Conservation (phyloP, 2,888 invertebrate species). For the Dynastes hyllus region DNA sequence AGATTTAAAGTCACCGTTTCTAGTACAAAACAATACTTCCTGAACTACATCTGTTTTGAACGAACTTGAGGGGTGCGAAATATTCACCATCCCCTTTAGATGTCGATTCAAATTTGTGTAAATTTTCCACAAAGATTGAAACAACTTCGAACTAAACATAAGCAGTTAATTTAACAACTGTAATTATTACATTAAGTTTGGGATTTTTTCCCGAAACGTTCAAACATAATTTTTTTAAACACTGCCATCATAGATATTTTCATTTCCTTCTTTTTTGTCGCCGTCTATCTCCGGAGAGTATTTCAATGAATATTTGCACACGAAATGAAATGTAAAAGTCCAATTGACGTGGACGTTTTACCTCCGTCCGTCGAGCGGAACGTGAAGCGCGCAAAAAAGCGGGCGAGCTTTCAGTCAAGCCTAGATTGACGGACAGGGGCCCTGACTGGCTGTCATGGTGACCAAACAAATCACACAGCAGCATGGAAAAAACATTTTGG, state of each 20-base stretch:
- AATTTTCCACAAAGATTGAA: too few relatives aligned
- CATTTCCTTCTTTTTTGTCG: constrained; percentile 8
- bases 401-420: constrained; percentile 42
- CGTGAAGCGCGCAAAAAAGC: constrained; percentile 35
- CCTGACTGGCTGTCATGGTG: constrained; percentile 62
- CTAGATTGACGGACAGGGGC: constrained; percentile 54
- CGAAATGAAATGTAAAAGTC: constrained; percentile 48
- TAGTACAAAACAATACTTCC: too few relatives aligned
- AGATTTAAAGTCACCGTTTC: too few relatives aligned
- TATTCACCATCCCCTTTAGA: too few relatives aligned
- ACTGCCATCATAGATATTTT: constrained; percentile 11
- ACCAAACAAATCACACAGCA: constrained; percentile 66
- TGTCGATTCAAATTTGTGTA: too few relatives aligned
- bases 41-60: too few relatives aligned
- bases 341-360: constrained; percentile 48
- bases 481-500: constrained; percentile 70
- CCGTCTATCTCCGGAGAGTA: constrained; percentile 24
- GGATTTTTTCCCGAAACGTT: not conserved
- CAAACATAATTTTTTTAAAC: constrained; percentile 28
- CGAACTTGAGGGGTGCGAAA: too few relatives aligned
- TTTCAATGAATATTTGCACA: constrained; percentile 45
- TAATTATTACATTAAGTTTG: not conserved
- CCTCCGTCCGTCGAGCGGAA: constrained; percentile 37
- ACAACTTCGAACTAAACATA: too few relatives aligned
- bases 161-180: too few relatives aligned